phyloP scores from a whole-genome alignment of 2,113 vertebrate genomes.

The Hemibates koningsi region DNA sequence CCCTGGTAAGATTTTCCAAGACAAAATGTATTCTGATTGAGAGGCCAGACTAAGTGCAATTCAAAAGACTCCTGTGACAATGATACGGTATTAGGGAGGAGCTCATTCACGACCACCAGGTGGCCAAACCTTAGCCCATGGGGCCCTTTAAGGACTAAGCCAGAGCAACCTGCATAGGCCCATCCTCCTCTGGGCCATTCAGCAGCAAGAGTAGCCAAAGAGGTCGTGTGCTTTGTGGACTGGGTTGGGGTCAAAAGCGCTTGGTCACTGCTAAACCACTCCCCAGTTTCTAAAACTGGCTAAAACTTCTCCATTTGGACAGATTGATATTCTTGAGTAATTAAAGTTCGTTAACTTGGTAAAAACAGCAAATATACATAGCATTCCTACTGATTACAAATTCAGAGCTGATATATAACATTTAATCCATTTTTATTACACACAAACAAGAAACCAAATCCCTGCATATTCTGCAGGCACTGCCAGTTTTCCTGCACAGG shows the following conservation, averaged over 20 bases:
- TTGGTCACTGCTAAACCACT: neutral
- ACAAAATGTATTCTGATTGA: neutral
- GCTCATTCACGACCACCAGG: neutral
- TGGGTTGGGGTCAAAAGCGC: neutral
- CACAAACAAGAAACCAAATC: neutral
- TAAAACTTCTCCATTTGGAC: neutral
- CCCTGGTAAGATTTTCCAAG: neutral
- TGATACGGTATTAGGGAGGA: neutral
- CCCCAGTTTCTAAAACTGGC: neutral
- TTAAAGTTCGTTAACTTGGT: neutral
- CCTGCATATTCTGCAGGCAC: neutral
- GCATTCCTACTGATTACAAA: neutral
- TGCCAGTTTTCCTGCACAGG: neutral
- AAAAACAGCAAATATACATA: neutral
- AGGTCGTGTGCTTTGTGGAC: neutral
- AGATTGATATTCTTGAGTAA: neutral
- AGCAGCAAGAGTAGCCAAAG: neutral
- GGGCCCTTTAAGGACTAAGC: neutral
- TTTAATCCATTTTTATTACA: neutral
- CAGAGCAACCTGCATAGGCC: neutral
- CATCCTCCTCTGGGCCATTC: neutral
- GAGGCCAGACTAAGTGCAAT: neutral
- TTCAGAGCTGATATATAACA: neutral
- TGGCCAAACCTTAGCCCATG: neutral
- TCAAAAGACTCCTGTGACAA: neutral